phyloP scores from a whole-genome alignment of 2,888 invertebrate genomes.

The Sisyra nigra region DNA sequence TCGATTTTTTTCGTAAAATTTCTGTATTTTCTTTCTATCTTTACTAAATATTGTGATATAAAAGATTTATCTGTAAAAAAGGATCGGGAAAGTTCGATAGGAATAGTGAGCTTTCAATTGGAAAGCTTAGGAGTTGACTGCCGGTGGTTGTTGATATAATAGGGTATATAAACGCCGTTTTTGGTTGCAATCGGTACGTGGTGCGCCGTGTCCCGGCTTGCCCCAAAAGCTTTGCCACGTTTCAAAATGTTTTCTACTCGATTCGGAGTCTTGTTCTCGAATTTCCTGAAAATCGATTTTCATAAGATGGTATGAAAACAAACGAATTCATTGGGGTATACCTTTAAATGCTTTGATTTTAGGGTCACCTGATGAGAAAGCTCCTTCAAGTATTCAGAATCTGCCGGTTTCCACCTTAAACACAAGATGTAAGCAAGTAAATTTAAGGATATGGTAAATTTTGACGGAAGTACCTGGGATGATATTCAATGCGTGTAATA shows the following conservation, averaged over 20 bases:
- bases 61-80: too few species aligned
- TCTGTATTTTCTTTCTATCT: too few species aligned
- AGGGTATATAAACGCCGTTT: conserved; percentile 22
- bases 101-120: too few species aligned
- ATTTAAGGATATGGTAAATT: too few species aligned
- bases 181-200: conserved; percentile 19
- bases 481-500: conserved; percentile 33
- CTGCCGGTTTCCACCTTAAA: conserved; percentile 32
- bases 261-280: conserved; percentile 43
- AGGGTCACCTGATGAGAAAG: conserved; percentile 30
- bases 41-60: too few species aligned
- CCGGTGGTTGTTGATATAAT: conserved; percentile 18
- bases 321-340: conserved; percentile 13
- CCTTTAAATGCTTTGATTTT: conserved; percentile 28
- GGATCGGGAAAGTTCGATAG: too few species aligned
- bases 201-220: conserved; percentile 54
- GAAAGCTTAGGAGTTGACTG: too few species aligned
- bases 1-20: too few species aligned
- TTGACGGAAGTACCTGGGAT: conserved; percentile 26
- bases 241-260: conserved; percentile 50
- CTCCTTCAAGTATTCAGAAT: conserved; percentile 27
- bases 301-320: too few species aligned
- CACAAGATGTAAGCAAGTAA: too few species aligned
- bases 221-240: conserved; percentile 70
- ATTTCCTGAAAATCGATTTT: conserved; percentile 35